Percentiles rank a stretch among this genome's conserved stretches.
Conservation (phyloP, 2,797 vertebrate genomes). For the Adelosebastes latens region DNA sequence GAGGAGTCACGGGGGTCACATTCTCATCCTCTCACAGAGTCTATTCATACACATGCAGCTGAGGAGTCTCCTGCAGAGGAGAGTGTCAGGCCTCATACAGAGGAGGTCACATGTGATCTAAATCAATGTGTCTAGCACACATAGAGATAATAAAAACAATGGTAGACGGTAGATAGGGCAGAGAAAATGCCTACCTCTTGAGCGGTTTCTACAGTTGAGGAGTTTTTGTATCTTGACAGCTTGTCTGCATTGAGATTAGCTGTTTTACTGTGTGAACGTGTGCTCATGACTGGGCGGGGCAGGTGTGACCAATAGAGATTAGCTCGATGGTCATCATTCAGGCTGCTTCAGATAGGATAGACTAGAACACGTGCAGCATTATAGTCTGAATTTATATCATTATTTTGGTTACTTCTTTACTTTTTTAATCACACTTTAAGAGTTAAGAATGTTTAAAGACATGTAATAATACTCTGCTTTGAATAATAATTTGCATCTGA, state of each 20-base stretch:
- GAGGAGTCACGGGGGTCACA: conserved; percentile 45
- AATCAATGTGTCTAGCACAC: conserved; percentile 9
- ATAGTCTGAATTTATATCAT: neutral
- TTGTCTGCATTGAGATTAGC: conserved; percentile 21
- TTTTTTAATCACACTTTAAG: neutral
- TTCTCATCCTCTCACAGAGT: conserved; percentile 24
- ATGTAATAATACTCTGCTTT: neutral
- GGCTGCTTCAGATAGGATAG: neutral
- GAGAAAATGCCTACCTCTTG: neutral
- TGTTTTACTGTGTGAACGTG: neutral
- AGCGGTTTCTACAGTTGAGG: neutral
- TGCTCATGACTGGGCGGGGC: conserved; percentile 57
- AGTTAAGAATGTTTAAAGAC: neutral
- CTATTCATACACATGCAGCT: conserved; percentile 38
- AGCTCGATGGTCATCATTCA: conserved; percentile 11
- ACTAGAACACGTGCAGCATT: neutral
- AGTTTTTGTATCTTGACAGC: neutral
- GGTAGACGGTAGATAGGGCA: neutral
- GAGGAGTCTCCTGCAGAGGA: conserved; percentile 25
- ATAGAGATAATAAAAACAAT: neutral
- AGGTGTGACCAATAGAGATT: conserved; percentile 60
- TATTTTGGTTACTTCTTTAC: neutral
- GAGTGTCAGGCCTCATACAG: conserved; percentile 26
- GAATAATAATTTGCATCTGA: neutral
- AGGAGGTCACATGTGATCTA: conserved; percentile 45